Conservation (phyloP, 2,888 invertebrate genomes). For the Rhagonycha fulva region DNA sequence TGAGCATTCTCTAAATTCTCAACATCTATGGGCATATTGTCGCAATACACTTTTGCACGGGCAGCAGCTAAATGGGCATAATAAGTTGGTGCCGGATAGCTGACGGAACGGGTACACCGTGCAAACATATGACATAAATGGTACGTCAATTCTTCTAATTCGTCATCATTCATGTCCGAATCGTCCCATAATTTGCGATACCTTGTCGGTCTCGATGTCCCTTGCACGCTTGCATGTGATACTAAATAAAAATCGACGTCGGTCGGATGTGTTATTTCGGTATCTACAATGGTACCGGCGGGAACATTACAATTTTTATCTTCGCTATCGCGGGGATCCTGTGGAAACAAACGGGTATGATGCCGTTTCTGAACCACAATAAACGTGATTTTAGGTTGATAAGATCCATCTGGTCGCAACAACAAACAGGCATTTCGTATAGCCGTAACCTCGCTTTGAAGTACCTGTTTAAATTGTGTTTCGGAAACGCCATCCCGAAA, state of each 20-base stretch:
- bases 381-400: constrained; percentile 83
- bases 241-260: constrained; percentile 86
- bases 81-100: constrained; percentile 87
- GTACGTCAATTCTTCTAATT: constrained; percentile 79
- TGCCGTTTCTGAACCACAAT: constrained; percentile 96
- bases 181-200: constrained; percentile 87
- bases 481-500: constrained; percentile 89
- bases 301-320: constrained; percentile 73
- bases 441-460: constrained; percentile 66
- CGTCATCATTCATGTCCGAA: constrained; percentile 68
- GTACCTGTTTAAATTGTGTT: constrained; percentile 77
- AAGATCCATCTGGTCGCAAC: constrained; percentile 55
- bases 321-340: constrained; percentile 48
- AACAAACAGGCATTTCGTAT: constrained; percentile 72
- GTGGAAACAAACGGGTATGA: constrained; percentile 76
- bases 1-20: constrained; percentile 58
- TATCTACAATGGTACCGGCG: constrained; percentile 84
- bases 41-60: constrained; percentile 62
- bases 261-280: constrained; percentile 80
- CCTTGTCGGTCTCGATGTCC: constrained; percentile 84
- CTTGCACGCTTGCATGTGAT: constrained; percentile 73
- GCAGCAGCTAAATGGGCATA: constrained; percentile 86
- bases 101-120: constrained; percentile 81
- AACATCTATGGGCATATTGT: constrained; percentile 53
- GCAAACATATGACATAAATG: constrained; percentile 85